phyloP scores from a whole-genome alignment of 2,888 invertebrate species.

The Latheticus oryzae region DNA sequence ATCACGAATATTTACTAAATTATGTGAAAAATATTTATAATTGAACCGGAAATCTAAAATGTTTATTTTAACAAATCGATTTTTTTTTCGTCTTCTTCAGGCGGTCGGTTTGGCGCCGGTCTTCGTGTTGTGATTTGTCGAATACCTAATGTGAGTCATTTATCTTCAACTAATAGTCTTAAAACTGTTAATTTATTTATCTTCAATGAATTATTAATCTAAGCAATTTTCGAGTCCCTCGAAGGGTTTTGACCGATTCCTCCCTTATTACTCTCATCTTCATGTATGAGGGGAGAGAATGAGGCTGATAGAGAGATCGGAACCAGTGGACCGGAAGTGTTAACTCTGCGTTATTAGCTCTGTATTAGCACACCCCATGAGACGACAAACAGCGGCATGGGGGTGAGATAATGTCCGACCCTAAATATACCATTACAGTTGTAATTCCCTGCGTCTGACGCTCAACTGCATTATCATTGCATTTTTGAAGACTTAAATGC shows the following conservation, averaged over 20 bases:
- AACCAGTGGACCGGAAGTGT: constrained; percentile 66
- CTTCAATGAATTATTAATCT: too few species aligned
- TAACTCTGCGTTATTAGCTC: constrained; percentile 67
- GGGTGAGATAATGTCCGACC: constrained; percentile 53
- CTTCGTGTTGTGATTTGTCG: constrained; percentile 55
- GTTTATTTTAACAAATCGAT: too few species aligned
- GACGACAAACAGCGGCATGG: constrained; percentile 57
- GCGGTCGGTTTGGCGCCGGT: constrained; percentile 54
- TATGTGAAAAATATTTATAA: too few species aligned
- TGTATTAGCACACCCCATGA: constrained; percentile 64
- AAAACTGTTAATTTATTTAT: too few species aligned
- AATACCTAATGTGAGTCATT: constrained; percentile 53
- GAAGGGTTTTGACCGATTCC: constrained; percentile 19
- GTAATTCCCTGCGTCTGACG: too few species aligned
- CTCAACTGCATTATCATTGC: too few species aligned
- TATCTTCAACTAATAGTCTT: too few species aligned
- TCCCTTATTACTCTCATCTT: constrained; percentile 14
- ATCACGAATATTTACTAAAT: too few species aligned
- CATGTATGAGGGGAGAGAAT: constrained; percentile 41
- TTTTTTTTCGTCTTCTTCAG: too few species aligned
- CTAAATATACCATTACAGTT: constrained; percentile 22
- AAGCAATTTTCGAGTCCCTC: too few species aligned
- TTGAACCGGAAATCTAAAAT: too few species aligned
- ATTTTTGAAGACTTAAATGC: too few species aligned
- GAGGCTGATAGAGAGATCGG: constrained; percentile 50